Base-by-base conservation (phyloP, 2,888 invertebrate species). In the Lydus trimaculatus region DNA sequence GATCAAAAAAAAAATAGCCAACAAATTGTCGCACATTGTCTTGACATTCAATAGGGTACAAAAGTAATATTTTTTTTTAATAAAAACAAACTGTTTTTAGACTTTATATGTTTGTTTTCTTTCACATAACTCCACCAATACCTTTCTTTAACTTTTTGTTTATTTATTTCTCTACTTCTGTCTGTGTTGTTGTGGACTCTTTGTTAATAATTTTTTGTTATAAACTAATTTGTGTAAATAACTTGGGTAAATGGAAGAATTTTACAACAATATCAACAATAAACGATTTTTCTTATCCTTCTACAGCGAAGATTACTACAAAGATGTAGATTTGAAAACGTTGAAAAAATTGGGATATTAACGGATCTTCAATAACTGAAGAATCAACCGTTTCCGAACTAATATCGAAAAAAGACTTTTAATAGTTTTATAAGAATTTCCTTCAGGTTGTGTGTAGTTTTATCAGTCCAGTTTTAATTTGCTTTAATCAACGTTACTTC, bases 241-340 rank as follows among this genome's bases (percentile, higher is more conserved):
- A 48, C 13, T 20, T 48, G 48, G 48, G 20, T n/a, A 20, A 48
- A 48, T 48, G 20, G 20, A 11, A 3, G 20, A 8, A 33, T 36
- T 33, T 33, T 61, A 17, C 2, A 13, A 36, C 7, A 33, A 61
- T 6, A 61, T 2, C n/a, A 48, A 48, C 20, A 20, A 20, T 20
- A 48, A 20, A 36, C 1, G 3, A 66, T 73, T 74, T 72, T 70
- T 66, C 73, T 73, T 69, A 70, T 43, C n/a, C 43, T 76, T 78
- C 78, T 81, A 77, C 89, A 95, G 96, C 87, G 94, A 95, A 88
- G 95, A 96, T 87, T 96, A 96, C 88, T 96, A 96, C 85, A 95
- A 95, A 77, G 95, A 95, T 83, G 92, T 95, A 81, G 95, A 96
- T 86, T 88, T 96, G 77, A 96, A 96, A 87, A 92, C 93, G 70